Evolutionary conservation across 2,888 invertebrate species (phyloP), one percentile per base, ranked within the genome.

Genomic region (Nysson spinosus): DNA sequence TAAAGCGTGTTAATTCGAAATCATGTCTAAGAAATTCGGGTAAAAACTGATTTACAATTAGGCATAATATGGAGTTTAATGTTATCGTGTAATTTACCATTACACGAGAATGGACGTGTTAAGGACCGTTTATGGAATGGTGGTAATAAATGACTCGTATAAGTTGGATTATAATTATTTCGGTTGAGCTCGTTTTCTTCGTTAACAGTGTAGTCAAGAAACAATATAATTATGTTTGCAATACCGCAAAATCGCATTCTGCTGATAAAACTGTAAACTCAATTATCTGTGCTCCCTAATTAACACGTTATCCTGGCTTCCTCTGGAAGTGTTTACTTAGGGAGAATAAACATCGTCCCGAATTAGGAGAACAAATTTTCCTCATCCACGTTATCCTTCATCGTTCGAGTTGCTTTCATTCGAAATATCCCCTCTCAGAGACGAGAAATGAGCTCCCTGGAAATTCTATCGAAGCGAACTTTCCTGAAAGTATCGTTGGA

Each of bases 221-320:
- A 26, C 28, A 37, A 19, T 30, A 44, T 32, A 37, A 37, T 44
- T 49, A 26, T 16, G 9, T 39, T 12, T 6, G 16, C 16, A 22
- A 39, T 49, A 43, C 37, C 24, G 17, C 6, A 9, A n/a, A 20
- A 43, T 35, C 14, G 30, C 7, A 34, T n/a, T 5, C 11, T 7
- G 12, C 14, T 28, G 9, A 57, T 67, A 78, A 78, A 77, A 73
- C 69, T 78, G 49, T 52, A 75, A 77, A 78, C 75, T 76, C 69
- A 70, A 79, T 81, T 77, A 80, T 71, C 69, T 65, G 35, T 55
- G 66, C 43, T 69, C 52, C 35, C 74, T 78, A 78, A 82, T 79
- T 78, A 80, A 76, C 77, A 72, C 77, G 66, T 74, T 72, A 72
- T 74, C 64, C 61, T 40, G 61, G 57, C 60, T 63, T 32, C 32